phyloP scores from a whole-genome alignment of 2,797 vertebrate genomes.

The Valencia hispanica region DNA sequence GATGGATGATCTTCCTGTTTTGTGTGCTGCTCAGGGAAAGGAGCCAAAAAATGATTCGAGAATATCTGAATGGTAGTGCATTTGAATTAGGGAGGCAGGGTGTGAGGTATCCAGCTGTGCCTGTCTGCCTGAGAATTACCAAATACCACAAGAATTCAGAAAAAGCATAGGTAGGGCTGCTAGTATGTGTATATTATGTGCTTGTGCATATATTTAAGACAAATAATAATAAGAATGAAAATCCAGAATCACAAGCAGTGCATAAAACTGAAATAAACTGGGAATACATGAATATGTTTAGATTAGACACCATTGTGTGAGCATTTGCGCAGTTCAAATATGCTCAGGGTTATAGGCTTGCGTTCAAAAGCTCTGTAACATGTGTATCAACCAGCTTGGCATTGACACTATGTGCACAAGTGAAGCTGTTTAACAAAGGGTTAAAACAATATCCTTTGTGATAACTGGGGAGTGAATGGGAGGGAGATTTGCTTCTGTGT shows the following conservation, averaged over 20 bases:
- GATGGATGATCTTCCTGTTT: constrained; percentile 55
- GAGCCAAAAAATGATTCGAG: constrained; percentile 36
- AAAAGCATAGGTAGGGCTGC: constrained; percentile 43
- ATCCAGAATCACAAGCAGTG: constrained; percentile 24
- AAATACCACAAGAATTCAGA: constrained; percentile 55
- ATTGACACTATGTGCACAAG: constrained; percentile 17
- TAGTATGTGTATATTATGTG: constrained; percentile 3
- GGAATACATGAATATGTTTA: constrained; percentile 19
- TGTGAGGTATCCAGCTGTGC: constrained; percentile 50
- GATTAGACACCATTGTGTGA: constrained; percentile 15
- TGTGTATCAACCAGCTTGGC: constrained; percentile 18
- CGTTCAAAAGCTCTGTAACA: constrained; percentile 25
- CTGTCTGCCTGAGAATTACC: constrained; percentile 36
- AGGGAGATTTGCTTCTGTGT: constrained; percentile 73
- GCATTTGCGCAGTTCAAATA: constrained; percentile 19
- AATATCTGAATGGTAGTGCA: constrained; percentile 50
- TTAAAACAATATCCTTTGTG: constrained; percentile 77
- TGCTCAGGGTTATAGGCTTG: constrained; percentile 54
- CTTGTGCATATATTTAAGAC: constrained; percentile 9
- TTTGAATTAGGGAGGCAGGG: constrained; percentile 56
- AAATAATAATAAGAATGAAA: constrained; percentile 10
- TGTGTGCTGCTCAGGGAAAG: constrained; percentile 26
- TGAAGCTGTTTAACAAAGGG: constrained; percentile 51
- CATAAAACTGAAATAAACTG: constrained; percentile 4
- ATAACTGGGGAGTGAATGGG: constrained; percentile 67